Evolutionary conservation across 2,797 vertebrate species (phyloP).

Genomic region (Hafferia zeledoni): DNA sequence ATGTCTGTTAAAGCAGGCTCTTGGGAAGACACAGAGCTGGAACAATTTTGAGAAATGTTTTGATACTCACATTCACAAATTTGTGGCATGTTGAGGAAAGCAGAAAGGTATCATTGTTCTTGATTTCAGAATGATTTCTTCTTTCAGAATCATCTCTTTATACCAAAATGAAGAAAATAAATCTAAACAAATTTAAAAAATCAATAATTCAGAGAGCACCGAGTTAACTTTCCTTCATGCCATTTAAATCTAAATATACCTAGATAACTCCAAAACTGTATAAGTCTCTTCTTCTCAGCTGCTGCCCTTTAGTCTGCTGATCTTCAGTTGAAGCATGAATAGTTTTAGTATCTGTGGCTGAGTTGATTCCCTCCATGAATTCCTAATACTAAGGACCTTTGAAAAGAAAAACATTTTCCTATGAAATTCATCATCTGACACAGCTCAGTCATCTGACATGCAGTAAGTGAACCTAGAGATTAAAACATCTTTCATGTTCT

Average conservation of each 20-base stretch:
- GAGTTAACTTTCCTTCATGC: not conserved
- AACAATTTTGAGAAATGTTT: not conserved
- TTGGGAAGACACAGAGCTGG: not conserved
- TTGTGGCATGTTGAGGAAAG: not conserved
- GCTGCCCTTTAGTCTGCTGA: not conserved
- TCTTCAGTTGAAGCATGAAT: not conserved
- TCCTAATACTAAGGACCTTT: not conserved
- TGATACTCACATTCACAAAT: not conserved
- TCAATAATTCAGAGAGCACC: not conserved
- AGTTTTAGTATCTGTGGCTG: not conserved
- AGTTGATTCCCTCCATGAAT: not conserved
- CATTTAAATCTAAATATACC: not conserved
- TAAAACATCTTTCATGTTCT: not conserved
- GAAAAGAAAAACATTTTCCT: conserved; percentile 17
- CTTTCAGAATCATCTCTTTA: not conserved
- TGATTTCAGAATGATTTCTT: not conserved
- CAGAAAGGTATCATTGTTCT: not conserved
- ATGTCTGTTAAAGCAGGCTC: not conserved
- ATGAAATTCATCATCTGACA: not conserved
- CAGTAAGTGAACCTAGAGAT: not conserved
- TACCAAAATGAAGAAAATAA: not conserved
- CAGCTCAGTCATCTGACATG: not conserved
- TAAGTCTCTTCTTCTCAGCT: not conserved
- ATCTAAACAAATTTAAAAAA: not conserved
- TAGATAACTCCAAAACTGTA: not conserved